A percentile compares a stretch with the other conserved stretches of the same genome.
Conservation (phyloP, 2,888 invertebrate genomes). For the Agrochola macilenta region DNA sequence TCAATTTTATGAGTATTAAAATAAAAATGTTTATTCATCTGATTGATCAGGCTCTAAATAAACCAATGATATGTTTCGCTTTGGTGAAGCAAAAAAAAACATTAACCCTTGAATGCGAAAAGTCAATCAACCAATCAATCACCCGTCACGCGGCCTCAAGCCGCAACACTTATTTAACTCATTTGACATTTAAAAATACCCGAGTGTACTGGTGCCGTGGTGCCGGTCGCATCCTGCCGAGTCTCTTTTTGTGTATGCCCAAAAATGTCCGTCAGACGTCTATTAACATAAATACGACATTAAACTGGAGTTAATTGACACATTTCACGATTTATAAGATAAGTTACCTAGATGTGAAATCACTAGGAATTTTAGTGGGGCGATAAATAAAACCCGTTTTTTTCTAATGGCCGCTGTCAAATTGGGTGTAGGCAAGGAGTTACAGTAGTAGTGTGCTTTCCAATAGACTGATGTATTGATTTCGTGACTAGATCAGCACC, state of each 20-base stretch:
- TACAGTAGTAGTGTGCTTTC: conserved; percentile 59
- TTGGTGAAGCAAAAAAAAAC: conserved; percentile 12
- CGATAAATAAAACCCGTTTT: conserved; percentile 68
- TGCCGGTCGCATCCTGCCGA: conserved; percentile 75
- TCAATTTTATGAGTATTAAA: conserved; percentile 44
- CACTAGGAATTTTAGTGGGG: conserved; percentile 74
- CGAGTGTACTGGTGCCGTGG: conserved; percentile 72
- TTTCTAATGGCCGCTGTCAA: conserved; percentile 75
- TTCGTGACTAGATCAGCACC: conserved; percentile 55
- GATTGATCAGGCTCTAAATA: conserved; percentile 32
- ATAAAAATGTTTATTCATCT: conserved; percentile 44
- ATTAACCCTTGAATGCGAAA: conserved; percentile 58
- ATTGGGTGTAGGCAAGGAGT: conserved; percentile 60
- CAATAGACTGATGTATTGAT: conserved; percentile 55
- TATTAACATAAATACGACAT: conserved; percentile 89
- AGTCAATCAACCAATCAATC: conserved; percentile 67
- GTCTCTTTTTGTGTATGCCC: conserved; percentile 82
- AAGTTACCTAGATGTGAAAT: conserved; percentile 78
- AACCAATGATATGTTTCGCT: conserved; percentile 30
- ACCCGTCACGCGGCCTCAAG: conserved; percentile 44
- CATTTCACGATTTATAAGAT: conserved; percentile 88
- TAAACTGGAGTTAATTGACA: conserved; percentile 89
- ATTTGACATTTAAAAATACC: conserved; percentile 76
- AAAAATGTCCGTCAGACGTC: conserved; percentile 79
- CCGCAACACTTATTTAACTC: conserved; percentile 62